These are phyloP conservation scores for Epinotia brunnichana DNA, from an alignment of 2,888 invertebrate species.

Conservation along the genomic window DNA sequence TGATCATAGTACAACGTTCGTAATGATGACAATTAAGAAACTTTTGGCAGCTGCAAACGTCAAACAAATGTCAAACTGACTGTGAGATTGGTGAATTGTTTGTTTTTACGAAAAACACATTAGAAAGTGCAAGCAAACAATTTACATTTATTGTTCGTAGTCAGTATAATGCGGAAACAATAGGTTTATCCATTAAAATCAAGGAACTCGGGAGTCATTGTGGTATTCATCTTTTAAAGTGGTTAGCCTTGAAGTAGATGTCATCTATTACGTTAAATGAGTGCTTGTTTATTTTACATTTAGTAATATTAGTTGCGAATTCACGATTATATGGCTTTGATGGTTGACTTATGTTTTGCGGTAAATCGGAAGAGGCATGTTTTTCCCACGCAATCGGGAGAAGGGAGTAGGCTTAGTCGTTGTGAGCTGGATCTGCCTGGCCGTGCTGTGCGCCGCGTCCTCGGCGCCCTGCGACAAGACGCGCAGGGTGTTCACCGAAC, in stretches of 20 bases:
- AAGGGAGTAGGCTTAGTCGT: conserved; percentile 80
- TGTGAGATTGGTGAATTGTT: conserved; percentile 77
- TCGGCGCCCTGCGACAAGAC: conserved; percentile 91
- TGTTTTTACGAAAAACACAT: conserved; percentile 77
- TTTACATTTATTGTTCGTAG: conserved; percentile 58
- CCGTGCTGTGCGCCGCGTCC: conserved; percentile 77
- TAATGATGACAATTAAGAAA: conserved; percentile 3
- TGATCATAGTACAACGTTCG: conserved; percentile 26
- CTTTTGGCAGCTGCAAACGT: conserved; percentile 29
- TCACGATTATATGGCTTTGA: conserved; percentile 82
- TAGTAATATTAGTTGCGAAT: conserved; percentile 78
- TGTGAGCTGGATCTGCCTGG: conserved; percentile 77
- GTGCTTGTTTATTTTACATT: conserved; percentile 83
- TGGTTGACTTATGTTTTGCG: conserved; percentile 80
- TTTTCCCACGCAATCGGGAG: conserved; percentile 80
- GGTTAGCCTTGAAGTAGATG: conserved; percentile 84
- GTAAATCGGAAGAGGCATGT: conserved; percentile 80
- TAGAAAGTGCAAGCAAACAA: conserved; percentile 72
- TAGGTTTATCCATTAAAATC: conserved; percentile 53
- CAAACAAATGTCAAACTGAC: conserved; percentile 74
- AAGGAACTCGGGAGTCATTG: conserved; percentile 60
- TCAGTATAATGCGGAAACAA: conserved; percentile 54
- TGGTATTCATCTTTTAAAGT: conserved; percentile 69
- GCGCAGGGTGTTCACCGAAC: conserved; percentile 90
- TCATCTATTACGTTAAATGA: conserved; percentile 79